Evolutionary conservation across 37 sponge, comb jelly and placozoan genomes (phyloP), one percentile per base, ranked within the genome.

Genomic region (Halichondria panicea): DNA sequence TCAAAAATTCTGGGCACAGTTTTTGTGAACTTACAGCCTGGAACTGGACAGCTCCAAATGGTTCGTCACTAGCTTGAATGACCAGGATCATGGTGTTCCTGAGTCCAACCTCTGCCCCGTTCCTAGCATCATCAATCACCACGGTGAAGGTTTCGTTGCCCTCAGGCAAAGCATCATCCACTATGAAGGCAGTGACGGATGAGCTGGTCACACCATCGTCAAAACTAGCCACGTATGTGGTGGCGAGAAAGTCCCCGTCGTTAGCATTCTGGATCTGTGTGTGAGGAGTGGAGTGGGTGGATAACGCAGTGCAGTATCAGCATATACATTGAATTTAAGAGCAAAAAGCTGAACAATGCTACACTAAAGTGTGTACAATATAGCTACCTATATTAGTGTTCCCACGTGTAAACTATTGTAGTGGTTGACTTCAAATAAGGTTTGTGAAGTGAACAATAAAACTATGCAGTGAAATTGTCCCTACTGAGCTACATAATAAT

Each of bases 81-180:
- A 75, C 71, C 39, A 93, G 52, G 52, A 40, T 13, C 52, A 81
- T 28, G 1, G 69, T 60, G 43, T 24, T 73, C 18, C 22, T 43
- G 1, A 83, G 11, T 11, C 89, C 86, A 2, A 87, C 46, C 42
- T 68, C 81, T 77, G 83, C 88, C 46, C 91, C 91, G 37, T 55
- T 22, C 24, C 84, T 66, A 30, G 75, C 69, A 34, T 58, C 71
- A 6, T 28, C 57, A 30, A 93, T 89, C 0, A 73, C 28, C 2
- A 85, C 39, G 22, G 79, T 41, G 60, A 72, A 93, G 4, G 87
- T 87, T 52, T 93, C 87, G 63, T 93, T 86, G 46, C 77, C 86
- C 44, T 93, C 90, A 43, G 94, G 84, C 9, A 86, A 32, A 1
- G 25, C 66, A 66, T 93, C 89, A 75, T 89, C 78, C 22, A 0